Evolutionary conservation across 2,113 vertebrate species (phyloP).

Genomic region (Oreochromis niloticus): DNA sequence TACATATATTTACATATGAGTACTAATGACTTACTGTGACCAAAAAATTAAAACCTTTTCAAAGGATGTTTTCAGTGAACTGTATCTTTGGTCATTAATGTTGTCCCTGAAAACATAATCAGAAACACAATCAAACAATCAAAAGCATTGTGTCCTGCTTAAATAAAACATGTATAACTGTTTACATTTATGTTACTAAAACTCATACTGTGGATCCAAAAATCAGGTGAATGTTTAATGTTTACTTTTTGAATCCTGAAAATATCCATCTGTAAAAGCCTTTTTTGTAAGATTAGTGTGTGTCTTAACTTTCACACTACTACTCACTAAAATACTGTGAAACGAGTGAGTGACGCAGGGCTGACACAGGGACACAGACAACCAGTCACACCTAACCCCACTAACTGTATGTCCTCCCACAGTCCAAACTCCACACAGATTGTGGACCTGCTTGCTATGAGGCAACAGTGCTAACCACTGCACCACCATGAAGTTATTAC

Average conservation of each 20-base stretch:
- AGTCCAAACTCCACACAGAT: not conserved
- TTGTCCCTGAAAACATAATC: not conserved
- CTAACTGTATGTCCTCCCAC: not conserved
- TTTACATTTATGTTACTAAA: not conserved
- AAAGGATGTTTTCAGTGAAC: not conserved
- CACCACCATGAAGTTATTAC: not conserved
- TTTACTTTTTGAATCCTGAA: not conserved
- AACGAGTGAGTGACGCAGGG: not conserved
- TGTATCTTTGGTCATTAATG: not conserved
- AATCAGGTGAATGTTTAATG: not conserved
- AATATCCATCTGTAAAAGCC: not conserved
- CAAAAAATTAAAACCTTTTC: not conserved
- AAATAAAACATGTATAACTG: not conserved
- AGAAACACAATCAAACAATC: not conserved
- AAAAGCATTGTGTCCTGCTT: not conserved
- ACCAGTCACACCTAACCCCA: not conserved
- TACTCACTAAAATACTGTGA: not conserved
- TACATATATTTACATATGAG: not conserved
- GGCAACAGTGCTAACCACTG: not conserved
- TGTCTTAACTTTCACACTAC: not conserved
- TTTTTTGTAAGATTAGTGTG: not conserved
- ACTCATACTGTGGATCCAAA: not conserved
- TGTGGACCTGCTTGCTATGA: not conserved
- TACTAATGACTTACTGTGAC: not conserved
- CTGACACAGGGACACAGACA: not conserved